Conservation (phyloP, 2,113 vertebrate species). For the Ptilorrhoa leucosticta region DNA sequence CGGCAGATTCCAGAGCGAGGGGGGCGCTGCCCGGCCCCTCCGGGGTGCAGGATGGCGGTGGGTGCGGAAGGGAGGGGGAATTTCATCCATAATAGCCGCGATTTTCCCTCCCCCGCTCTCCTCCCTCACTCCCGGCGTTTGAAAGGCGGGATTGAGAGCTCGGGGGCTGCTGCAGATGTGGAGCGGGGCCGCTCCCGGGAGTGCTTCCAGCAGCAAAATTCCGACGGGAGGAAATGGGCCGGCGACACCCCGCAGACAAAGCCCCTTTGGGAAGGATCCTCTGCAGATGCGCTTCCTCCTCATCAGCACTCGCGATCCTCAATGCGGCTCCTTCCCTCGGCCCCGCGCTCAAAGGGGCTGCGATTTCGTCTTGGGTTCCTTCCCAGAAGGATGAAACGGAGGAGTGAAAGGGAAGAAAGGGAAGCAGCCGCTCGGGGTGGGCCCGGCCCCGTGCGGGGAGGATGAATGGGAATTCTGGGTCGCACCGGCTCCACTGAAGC, state of each 20-base stretch:
- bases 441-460: background rate
- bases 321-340: background rate
- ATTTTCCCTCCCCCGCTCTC: constrained; percentile 14
- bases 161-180: background rate
- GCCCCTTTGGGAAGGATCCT: background rate
- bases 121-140: background rate
- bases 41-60: background rate
- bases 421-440: background rate
- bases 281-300: constrained; percentile 30
- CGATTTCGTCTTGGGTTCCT: background rate
- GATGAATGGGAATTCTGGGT: background rate
- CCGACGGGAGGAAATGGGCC: constrained; percentile 5
- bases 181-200: background rate
- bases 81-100: background rate
- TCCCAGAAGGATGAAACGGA: background rate
- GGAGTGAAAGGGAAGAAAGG: background rate
- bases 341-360: background rate
- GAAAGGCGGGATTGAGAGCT: background rate
- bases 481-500: background rate
- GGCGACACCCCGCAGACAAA: constrained; percentile 23
- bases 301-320: background rate
- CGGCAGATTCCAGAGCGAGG: accelerated
- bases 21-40: background rate
- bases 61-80: background rate
- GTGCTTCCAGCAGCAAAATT: constrained; percentile 7